Base-by-base conservation (phyloP, 2,797 vertebrate species). In the Coreius guichenoti region DNA sequence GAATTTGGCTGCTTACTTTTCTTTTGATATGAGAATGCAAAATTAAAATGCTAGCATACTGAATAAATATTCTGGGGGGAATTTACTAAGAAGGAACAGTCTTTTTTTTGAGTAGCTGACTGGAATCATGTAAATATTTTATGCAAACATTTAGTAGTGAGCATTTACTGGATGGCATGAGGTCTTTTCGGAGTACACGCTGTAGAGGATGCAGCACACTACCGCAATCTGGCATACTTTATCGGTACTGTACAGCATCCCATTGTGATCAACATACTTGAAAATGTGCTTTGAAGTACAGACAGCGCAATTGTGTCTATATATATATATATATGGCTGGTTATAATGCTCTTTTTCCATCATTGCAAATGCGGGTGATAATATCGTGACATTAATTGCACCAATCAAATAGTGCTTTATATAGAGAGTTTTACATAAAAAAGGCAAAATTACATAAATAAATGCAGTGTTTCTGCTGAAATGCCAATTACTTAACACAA, bases 91-190 rank as follows among this genome's bases (percentile, higher is more conserved):
- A 51, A 51, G 70, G 16, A 51, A 74, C 26, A 31, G 49, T 76
- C 11, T 21, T 29, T 33, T 73, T 12, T 75, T 76, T 76, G 31
- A n/a, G 19, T 49, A 56, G 21, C 29, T 76, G 26, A 16, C 61
- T 77, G 45, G 26, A 74, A 74, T 23, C 36, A 76, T 77, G 54
- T 36, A 77, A 58, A 77, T 77, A 39, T 61, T 58, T 26, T 77
- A 58, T 77, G 33, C 54, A 76, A 77, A 77, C 17, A 26, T 17
- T 2, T 5, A n/a, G 39, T 29, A 36, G 36, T 45, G 17, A 45
- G 19, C 5, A 78, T 63, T 43, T 43, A 43, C 9, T 21, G 56
- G n/a, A 63, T 45, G 33, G 23, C 21, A 39, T 12, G 21, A 54
- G 73, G 19, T 75, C 11, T 51, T 74, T 51, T 54, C 11, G 3